Conservation (phyloP, 2,888 invertebrate species). For the Ptilodon capucinus region DNA sequence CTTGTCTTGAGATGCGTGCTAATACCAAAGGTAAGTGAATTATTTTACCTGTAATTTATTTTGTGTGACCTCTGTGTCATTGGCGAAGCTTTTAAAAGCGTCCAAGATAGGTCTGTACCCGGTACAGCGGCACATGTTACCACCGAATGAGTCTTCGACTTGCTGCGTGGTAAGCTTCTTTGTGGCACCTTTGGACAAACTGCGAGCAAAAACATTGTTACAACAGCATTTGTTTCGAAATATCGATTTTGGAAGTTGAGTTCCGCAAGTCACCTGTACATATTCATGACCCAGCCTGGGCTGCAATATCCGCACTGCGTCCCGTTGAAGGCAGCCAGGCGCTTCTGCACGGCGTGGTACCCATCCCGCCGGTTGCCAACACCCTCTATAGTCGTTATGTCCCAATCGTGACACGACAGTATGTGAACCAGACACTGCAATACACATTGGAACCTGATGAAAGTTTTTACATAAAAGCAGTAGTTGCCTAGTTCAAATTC, state of each 20-base stretch:
- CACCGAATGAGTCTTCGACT: constrained; percentile 88
- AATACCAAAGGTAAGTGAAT: background rate
- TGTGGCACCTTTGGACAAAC: constrained; percentile 70
- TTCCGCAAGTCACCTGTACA: constrained; percentile 81
- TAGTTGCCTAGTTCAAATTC: no score
- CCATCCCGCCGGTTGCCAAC: constrained; percentile 85
- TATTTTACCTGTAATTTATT: constrained; percentile 66
- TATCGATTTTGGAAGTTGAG: no score
- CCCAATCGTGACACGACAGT: constrained; percentile 86
- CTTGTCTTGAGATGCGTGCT: no score
- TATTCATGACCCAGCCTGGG: constrained; percentile 90
- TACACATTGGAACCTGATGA: no score
- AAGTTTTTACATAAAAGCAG: no score
- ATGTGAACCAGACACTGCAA: constrained; percentile 85
- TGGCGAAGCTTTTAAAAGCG: constrained; percentile 89
- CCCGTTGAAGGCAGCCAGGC: constrained; percentile 85
- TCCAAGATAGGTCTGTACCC: constrained; percentile 91
- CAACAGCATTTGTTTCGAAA: no score
- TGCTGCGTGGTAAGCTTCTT: constrained; percentile 81
- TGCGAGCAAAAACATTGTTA: no score
- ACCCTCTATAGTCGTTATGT: constrained; percentile 88
- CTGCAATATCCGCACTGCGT: constrained; percentile 90
- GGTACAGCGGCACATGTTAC: constrained; percentile 91
- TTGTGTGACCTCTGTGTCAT: constrained; percentile 78
- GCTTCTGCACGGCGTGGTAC: constrained; percentile 85